phyloP scores from a whole-genome alignment of 2,888 invertebrate species.

The Calliopum simillimum region DNA sequence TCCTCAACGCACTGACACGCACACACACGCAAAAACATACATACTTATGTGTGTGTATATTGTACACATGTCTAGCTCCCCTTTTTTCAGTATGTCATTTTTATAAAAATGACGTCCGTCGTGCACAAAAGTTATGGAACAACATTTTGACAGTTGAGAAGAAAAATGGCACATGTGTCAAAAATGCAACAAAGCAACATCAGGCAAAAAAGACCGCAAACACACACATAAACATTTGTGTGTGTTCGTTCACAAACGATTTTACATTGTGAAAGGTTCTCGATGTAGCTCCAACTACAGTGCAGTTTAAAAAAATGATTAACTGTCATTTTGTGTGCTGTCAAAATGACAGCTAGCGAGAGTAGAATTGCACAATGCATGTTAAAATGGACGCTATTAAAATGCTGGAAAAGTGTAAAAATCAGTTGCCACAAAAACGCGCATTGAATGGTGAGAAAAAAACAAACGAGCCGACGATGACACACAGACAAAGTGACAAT shows the following conservation, averaged over 20 bases:
- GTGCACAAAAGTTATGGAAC: conserved; percentile 24
- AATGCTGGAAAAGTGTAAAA: background rate
- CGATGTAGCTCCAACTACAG: background rate
- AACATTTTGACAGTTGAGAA: conserved; percentile 48
- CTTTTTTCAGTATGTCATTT: too few species aligned
- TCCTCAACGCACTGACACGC: conserved; percentile 6
- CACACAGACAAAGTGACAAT: conserved; percentile 17
- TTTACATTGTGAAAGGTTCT: background rate
- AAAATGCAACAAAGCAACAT: conserved; percentile 16
- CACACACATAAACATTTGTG: background rate
- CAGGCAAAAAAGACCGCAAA: background rate
- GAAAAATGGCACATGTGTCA: conserved; percentile 51
- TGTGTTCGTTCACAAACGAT: background rate
- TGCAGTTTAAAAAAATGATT: conserved; percentile 23
- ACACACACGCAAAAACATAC: conserved; percentile 1
- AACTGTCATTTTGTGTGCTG: conserved; percentile 17
- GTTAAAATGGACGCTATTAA: too few species aligned
- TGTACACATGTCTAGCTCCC: too few species aligned
- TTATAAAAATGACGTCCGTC: background rate
- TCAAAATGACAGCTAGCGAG: conserved; percentile 16
- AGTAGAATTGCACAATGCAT: too few species aligned
- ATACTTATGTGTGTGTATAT: too few species aligned
- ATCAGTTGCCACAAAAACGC: too few species aligned
- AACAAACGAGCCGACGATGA: background rate
- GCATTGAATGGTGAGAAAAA: conserved; percentile 8